Conservation (phyloP, 2,797 vertebrate genomes). For the Pantherophis vulpinus region DNA sequence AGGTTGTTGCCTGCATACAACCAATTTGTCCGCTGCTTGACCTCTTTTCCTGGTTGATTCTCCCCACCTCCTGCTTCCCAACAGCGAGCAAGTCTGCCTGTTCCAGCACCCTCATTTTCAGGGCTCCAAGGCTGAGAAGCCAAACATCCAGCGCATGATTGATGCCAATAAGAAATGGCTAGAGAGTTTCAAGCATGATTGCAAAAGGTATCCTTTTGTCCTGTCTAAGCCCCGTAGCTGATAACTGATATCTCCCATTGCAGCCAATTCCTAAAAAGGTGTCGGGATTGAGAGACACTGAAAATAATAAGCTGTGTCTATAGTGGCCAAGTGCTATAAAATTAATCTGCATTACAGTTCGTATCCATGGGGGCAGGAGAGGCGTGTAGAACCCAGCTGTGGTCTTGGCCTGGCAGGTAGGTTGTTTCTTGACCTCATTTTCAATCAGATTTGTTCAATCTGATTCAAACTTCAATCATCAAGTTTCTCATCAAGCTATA, state of each 20-base stretch:
- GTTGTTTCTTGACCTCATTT: not conserved
- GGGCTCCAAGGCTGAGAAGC: conserved; percentile 60
- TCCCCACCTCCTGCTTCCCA: not conserved
- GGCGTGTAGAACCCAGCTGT: not conserved
- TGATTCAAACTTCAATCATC: not conserved
- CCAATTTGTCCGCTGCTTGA: not conserved
- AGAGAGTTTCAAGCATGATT: conserved; percentile 80
- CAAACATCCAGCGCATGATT: conserved; percentile 79
- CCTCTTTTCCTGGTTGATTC: not conserved
- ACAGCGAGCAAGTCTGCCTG: conserved; percentile 72
- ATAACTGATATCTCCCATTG: not conserved
- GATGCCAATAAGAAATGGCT: conserved; percentile 89
- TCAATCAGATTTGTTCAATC: not conserved
- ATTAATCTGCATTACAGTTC: not conserved
- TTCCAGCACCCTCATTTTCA: conserved; percentile 60
- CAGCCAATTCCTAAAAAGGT: not conserved
- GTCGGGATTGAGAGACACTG: no score
- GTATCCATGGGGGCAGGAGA: not conserved
- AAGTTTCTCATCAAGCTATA: not conserved
- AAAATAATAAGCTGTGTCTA: not conserved
- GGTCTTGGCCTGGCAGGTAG: not conserved
- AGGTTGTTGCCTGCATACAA: not conserved
- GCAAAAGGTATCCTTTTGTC: conserved; percentile 85
- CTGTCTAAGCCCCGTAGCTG: not conserved
- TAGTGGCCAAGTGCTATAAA: not conserved